Conservation (phyloP, 2,797 vertebrate genomes). For the Tangara arthus region DNA sequence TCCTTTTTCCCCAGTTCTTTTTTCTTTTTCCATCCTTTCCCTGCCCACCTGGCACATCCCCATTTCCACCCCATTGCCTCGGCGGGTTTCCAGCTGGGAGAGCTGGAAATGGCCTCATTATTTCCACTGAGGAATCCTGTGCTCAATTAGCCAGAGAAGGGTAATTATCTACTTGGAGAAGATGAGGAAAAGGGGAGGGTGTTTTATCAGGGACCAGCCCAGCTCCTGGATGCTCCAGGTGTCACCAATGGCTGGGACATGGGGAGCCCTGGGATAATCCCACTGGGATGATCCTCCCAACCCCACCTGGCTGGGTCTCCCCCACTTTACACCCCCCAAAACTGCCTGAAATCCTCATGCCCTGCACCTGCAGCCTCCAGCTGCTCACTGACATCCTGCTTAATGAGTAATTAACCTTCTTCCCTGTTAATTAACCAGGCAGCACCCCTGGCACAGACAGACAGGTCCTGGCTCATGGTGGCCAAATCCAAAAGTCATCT, state of each 20-base stretch:
- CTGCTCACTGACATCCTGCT: neutral
- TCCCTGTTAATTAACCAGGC: neutral
- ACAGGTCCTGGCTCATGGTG: neutral
- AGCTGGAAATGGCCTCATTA: slow-evolving; percentile 61
- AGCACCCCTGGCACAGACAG: neutral
- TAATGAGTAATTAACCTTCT: slow-evolving; percentile 39
- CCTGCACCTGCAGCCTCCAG: neutral
- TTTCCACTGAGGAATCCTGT: slow-evolving; percentile 35
- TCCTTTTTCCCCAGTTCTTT: neutral
- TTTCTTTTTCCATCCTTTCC: neutral
- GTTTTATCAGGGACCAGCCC: neutral
- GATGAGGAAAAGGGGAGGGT: neutral
- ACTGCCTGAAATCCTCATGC: neutral
- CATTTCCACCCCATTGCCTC: neutral
- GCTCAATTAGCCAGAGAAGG: slow-evolving; percentile 65
- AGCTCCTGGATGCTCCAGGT: neutral
- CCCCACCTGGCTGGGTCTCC: neutral
- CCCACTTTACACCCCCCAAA: no score
- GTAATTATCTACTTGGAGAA: slow-evolving; percentile 64
- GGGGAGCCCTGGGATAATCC: fast-evolving
- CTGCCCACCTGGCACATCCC: slow-evolving; percentile 7
- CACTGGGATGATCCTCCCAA: neutral
- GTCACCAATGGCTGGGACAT: fast-evolving
- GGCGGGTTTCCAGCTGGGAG: neutral
- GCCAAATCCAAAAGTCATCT: neutral